These are phyloP conservation scores for Itoplectis maculator DNA, from an alignment of 2,888 invertebrate genomes.

Conservation along the genomic window DNA sequence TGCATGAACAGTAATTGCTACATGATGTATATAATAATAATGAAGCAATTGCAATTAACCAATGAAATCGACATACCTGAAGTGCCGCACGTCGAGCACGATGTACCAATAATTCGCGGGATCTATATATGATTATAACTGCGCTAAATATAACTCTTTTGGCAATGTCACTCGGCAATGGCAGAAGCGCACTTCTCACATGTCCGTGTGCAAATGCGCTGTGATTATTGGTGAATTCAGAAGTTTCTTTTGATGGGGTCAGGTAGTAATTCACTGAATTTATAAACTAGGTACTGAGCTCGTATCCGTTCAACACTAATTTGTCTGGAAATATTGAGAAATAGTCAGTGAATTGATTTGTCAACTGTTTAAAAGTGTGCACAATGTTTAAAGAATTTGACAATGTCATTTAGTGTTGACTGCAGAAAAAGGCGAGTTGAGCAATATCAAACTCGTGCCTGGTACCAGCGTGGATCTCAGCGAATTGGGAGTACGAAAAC, in stretches of 20 bases:
- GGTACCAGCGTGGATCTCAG: slow-evolving; percentile 83
- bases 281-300: neutral
- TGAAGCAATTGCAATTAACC: slow-evolving; percentile 22
- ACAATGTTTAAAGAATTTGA: slow-evolving; percentile 41
- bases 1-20: neutral
- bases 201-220: slow-evolving; percentile 67
- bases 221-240: slow-evolving; percentile 59
- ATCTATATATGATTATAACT: slow-evolving; percentile 58
- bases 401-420: slow-evolving; percentile 64
- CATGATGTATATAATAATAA: neutral
- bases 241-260: slow-evolving; percentile 72
- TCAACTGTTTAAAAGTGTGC: neutral
- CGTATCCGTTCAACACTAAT: neutral
- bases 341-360: neutral
- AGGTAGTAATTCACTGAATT: slow-evolving; percentile 69
- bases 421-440: slow-evolving; percentile 79
- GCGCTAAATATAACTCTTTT: slow-evolving; percentile 76
- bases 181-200: slow-evolving; percentile 61
- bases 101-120: slow-evolving; percentile 60
- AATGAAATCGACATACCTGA: slow-evolving; percentile 35
- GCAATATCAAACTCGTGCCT: slow-evolving; percentile 82
- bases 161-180: slow-evolving; percentile 74
- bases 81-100: slow-evolving; percentile 21
- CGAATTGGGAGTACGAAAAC: slow-evolving; percentile 87
- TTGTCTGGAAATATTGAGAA: neutral